Evolutionary conservation across 30 jellyfish, hydroid and myxozoan genomes (phyloP).

Genomic region (Hydractinia symbiolongicarpus): DNA sequence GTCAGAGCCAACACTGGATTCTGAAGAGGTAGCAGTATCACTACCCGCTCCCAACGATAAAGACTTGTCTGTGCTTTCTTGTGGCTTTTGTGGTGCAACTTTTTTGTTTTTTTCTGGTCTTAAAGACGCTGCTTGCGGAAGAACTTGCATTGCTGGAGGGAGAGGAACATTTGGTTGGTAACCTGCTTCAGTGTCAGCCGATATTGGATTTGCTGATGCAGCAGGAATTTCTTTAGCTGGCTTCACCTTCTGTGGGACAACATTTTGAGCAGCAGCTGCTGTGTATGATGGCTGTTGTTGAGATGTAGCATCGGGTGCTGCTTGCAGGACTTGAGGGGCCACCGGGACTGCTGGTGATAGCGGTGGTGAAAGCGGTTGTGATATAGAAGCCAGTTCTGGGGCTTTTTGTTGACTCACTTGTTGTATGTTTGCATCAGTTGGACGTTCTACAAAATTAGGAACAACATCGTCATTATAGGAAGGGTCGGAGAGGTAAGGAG

Average conservation of each 20-base stretch:
- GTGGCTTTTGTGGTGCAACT: background rate
- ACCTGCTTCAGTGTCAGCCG: background rate
- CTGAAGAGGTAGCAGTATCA: conserved; percentile 27
- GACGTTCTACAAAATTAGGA: conserved; percentile 8
- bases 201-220: background rate
- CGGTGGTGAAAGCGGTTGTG: conserved; percentile 30
- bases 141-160: conserved; percentile 14
- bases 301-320: background rate
- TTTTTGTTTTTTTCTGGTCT: conserved; percentile 17
- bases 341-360: conserved; percentile 34
- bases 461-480: background rate
- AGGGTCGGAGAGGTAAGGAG: conserved; percentile 6
- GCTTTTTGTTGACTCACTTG: background rate
- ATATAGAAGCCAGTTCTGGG: conserved; percentile 6
- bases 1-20: conserved; percentile 29
- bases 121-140: conserved; percentile 26
- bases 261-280: background rate
- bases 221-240: conserved; percentile 11
- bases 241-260: background rate
- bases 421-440: conserved; percentile 27
- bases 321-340: background rate
- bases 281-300: background rate
- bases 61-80: conserved; percentile 10
- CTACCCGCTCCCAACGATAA: conserved; percentile 34
- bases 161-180: conserved; percentile 6